Evolutionary conservation across 1,140 invertebrate species (phyloP).

Genomic region (Drosophila yakuba): DNA sequence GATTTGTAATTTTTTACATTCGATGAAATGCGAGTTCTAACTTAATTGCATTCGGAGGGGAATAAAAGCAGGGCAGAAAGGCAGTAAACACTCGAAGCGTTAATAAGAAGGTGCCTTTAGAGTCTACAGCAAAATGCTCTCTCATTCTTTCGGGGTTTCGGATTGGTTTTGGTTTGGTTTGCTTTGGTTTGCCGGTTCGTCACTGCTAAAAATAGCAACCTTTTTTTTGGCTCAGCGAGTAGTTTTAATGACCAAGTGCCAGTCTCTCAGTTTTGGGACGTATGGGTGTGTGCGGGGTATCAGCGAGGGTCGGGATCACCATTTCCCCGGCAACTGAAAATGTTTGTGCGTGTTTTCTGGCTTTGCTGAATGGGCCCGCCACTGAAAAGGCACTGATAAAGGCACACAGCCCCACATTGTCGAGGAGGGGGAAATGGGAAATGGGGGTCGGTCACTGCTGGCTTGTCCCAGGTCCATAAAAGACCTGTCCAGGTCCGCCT

Average conservation of each 20-base stretch:
- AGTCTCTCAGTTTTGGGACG: slow-evolving; percentile 19
- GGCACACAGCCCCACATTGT: neutral
- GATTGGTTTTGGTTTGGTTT: slow-evolving; percentile 31
- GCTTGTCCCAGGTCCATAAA: slow-evolving; percentile 30
- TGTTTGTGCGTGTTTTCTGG: slow-evolving; percentile 42
- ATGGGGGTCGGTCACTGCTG: slow-evolving; percentile 13
- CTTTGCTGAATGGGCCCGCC: slow-evolving; percentile 21
- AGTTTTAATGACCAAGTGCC: slow-evolving; percentile 63
- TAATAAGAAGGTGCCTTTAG: slow-evolving; percentile 60
- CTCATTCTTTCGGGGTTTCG: slow-evolving; percentile 33
- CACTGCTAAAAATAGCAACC: slow-evolving; percentile 80
- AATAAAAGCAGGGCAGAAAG: slow-evolving; percentile 21
- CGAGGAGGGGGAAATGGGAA: neutral
- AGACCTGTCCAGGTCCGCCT: slow-evolving; percentile 20
- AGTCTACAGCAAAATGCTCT: neutral
- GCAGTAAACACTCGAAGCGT: slow-evolving; percentile 71
- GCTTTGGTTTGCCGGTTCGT: slow-evolving; percentile 50
- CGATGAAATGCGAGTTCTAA: slow-evolving; percentile 60
- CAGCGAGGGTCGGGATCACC: slow-evolving; percentile 45
- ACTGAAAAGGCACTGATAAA: slow-evolving; percentile 42
- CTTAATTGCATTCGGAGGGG: slow-evolving; percentile 69
- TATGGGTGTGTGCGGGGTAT: slow-evolving; percentile 15
- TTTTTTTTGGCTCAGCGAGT: slow-evolving; percentile 48
- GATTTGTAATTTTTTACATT: slow-evolving; percentile 32
- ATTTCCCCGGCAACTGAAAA: slow-evolving; percentile 43